These are phyloP conservation scores for Bos indicus DNA, from an alignment of 2,113 vertebrate genomes.

Conservation along the genomic window DNA sequence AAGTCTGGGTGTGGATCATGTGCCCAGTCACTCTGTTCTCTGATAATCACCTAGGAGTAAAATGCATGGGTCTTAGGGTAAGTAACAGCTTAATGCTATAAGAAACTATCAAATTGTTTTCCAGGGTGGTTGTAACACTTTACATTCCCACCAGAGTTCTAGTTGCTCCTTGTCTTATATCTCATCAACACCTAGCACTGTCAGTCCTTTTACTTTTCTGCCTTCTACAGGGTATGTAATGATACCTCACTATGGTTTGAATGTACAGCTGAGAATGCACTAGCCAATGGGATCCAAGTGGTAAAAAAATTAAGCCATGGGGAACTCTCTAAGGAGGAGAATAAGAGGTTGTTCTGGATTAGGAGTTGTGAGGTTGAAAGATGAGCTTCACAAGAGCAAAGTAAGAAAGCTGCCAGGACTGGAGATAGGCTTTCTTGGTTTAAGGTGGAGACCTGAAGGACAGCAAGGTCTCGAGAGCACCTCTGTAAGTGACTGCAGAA, in stretches of 20 bases:
- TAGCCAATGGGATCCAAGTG: not conserved
- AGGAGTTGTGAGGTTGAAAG: not conserved
- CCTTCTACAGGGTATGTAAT: not conserved
- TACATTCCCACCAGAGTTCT: not conserved
- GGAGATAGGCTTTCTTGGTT: not conserved
- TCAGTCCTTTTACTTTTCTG: not conserved
- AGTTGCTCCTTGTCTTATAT: not conserved
- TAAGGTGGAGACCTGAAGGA: not conserved
- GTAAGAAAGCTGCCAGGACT: not conserved
- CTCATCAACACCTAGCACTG: not conserved
- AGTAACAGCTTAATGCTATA: not conserved
- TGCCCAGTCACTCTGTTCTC: not conserved
- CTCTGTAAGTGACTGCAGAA: not conserved
- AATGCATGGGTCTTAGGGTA: not conserved
- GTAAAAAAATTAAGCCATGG: not conserved
- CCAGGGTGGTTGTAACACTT: not conserved
- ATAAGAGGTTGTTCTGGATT: not conserved
- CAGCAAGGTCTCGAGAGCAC: not conserved
- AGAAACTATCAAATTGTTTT: not conserved
- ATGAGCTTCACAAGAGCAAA: not conserved
- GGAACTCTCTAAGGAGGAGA: not conserved
- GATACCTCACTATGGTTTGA: not conserved
- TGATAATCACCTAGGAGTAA: not conserved
- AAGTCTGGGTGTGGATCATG: not conserved
- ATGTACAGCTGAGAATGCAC: not conserved